Percentiles rank a stretch among this genome's conserved stretches.
These are phyloP conservation scores for Phocides pigmalion DNA, from an alignment of 1,140 invertebrate genomes.

Conservation along the genomic window DNA sequence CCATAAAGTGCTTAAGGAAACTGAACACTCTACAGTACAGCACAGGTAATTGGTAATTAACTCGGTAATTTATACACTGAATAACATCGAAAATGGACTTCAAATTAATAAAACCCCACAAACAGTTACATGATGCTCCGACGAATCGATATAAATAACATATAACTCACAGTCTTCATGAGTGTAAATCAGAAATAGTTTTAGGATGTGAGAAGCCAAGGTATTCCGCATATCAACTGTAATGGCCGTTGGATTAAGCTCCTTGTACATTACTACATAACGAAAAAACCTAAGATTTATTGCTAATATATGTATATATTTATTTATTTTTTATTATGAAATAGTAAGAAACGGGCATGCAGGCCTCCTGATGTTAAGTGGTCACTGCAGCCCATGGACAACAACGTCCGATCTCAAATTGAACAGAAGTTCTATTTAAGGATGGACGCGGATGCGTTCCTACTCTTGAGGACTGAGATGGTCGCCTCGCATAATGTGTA, in stretches of 20 bases:
- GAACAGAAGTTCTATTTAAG: too few species aligned
- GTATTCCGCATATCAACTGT: slow-evolving; percentile 46
- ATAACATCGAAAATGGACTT: slow-evolving; percentile 37
- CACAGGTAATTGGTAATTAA: neutral
- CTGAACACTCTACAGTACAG: neutral
- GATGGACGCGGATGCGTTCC: too few species aligned
- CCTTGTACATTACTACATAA: slow-evolving; percentile 8
- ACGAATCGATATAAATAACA: slow-evolving; percentile 55
- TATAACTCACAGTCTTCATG: slow-evolving; percentile 46
- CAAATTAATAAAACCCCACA: slow-evolving; percentile 49
- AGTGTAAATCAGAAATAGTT: slow-evolving; percentile 51
- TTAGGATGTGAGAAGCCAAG: slow-evolving; percentile 48
- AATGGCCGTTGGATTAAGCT: slow-evolving; percentile 2
- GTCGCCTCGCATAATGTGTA: too few species aligned
- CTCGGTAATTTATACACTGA: neutral
- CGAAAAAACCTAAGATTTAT: too few species aligned
- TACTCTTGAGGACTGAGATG: too few species aligned
- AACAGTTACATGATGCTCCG: slow-evolving; percentile 53
- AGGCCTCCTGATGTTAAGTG: too few species aligned
- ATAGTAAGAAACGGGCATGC: too few species aligned
- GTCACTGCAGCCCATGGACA: too few species aligned
- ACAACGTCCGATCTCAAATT: too few species aligned
- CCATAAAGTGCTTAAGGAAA: too few species aligned
- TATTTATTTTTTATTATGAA: too few species aligned
- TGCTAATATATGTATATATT: too few species aligned